Evolutionary conservation across 2,113 vertebrate genomes (phyloP), one percentile per base, ranked within the genome.

Genomic region (Talpa occidentalis): DNA sequence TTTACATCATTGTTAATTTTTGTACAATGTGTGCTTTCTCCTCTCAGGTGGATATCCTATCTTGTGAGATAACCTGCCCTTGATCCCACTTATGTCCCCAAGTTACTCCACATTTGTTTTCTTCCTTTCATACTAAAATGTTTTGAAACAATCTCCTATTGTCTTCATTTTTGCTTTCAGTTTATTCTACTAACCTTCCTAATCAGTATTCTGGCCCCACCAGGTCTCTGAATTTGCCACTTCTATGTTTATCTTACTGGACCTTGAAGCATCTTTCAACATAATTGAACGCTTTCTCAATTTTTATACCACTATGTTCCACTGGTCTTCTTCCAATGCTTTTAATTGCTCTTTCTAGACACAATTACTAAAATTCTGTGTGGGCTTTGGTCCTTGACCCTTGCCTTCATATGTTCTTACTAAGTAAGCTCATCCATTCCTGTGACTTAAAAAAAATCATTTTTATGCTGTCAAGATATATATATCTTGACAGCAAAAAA

Each of bases 101-200:
- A 6, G 19, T 28, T 82, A 73, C 42, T 44, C n/a, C 12, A 64
- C 4, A 49, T 44, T 67, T 90, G 26, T 88, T 91, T 32, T 6
- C 16, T 93, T 67, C 30, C 2, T 2, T 69, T 81, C 24, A 37
- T 10, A 21, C 9, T 16, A 66, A 90, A 90, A 44, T 67, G n/a
- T 77, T 81, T 72, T 32, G 54, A 52, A 82, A 95, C 2, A 47
- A 10, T 72, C 37, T 56, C n/a, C 42, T 35, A 32, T 10, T 26
- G 5, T 64, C 59, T 56, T 69, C 44, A 52, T 89, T 88, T 80
- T 59, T 94, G 0, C 52, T 19, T 14, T 52, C 35, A 1, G 6
- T 32, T 95, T 56, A 62, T 59, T 93, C 15, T 79, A 26, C 28
- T 96, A 74, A 92, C 9, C 2, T 89, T 86, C 47, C 44, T 67